Evolutionary conservation across 2,888 invertebrate species (phyloP).

Genomic region (Polydrusus pterygomalis): DNA sequence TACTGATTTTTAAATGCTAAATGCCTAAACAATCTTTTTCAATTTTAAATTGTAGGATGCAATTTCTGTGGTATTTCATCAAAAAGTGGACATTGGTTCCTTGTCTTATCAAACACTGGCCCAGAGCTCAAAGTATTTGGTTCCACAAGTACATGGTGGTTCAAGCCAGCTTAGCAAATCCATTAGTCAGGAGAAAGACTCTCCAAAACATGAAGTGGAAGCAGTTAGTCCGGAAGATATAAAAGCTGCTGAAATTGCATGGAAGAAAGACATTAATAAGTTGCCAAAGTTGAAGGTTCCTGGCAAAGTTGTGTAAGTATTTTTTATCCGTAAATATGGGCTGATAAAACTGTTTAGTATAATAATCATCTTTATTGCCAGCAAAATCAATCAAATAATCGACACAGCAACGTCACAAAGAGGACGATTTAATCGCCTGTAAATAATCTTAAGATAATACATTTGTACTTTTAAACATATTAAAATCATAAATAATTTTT

Average conservation of each 20-base stretch:
- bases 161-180: slow-evolving; percentile 43
- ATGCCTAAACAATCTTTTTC: neutral
- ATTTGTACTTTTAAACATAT: no score
- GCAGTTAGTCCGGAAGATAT: slow-evolving; percentile 77
- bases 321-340: neutral
- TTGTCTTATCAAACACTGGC: slow-evolving; percentile 66
- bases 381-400: no score
- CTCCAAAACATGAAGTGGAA: slow-evolving; percentile 72
- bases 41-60: slow-evolving; percentile 64
- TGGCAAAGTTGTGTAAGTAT: slow-evolving; percentile 68
- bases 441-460: no score
- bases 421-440: no score
- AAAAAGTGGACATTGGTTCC: slow-evolving; percentile 60
- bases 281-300: slow-evolving; percentile 70
- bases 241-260: slow-evolving; percentile 75
- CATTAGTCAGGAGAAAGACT: slow-evolving; percentile 53
- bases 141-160: slow-evolving; percentile 39
- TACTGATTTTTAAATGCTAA: no score
- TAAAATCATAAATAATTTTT: no score
- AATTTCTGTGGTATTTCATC: slow-evolving; percentile 63
- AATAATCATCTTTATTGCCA: no score
- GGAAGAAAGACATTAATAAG: slow-evolving; percentile 73
- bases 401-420: no score
- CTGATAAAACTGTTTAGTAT: no score
- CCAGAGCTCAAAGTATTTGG: slow-evolving; percentile 65